Evolutionary conservation across 1,140 invertebrate genomes (phyloP).

Genomic region (Neodiprion lecontei): DNA sequence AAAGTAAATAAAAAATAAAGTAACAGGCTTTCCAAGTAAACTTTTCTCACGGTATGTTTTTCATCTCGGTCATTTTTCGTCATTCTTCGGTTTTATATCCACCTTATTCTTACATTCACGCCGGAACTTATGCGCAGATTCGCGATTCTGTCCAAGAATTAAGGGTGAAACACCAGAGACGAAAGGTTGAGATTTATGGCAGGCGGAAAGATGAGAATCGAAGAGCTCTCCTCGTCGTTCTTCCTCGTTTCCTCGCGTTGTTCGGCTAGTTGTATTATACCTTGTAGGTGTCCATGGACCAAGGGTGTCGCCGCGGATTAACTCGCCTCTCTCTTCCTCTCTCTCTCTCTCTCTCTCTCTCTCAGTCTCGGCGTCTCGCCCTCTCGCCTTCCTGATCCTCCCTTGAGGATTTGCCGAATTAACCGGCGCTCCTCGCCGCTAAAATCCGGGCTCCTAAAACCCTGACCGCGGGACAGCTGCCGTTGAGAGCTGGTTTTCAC

Average conservation of each 20-base stretch:
- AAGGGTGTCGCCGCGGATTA: not conserved
- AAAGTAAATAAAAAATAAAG: no score
- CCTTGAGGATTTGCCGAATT: not conserved
- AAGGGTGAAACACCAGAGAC: no score
- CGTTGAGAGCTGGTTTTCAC: conserved; percentile 4
- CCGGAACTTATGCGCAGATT: no score
- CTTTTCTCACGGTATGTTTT: not conserved
- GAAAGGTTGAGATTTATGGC: no score
- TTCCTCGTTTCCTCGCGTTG: no score
- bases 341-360: conserved; percentile 23
- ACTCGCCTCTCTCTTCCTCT: conserved; percentile 6
- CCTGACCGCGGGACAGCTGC: conserved; percentile 3
- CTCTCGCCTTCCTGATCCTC: not conserved
- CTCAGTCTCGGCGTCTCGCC: not conserved
- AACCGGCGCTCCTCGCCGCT: not conserved
- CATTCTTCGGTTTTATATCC: no score
- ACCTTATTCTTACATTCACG: no score
- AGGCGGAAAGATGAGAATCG: no score
- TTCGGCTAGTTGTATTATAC: no score
- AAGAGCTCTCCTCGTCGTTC: no score
- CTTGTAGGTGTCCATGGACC: not conserved
- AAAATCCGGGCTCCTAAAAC: not conserved
- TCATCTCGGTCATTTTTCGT: not conserved
- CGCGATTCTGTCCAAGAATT: no score
- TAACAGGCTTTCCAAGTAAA: no score